These are phyloP conservation scores for Paraplagusia blochii DNA, from an alignment of 2,113 vertebrate species.

Conservation along the genomic window DNA sequence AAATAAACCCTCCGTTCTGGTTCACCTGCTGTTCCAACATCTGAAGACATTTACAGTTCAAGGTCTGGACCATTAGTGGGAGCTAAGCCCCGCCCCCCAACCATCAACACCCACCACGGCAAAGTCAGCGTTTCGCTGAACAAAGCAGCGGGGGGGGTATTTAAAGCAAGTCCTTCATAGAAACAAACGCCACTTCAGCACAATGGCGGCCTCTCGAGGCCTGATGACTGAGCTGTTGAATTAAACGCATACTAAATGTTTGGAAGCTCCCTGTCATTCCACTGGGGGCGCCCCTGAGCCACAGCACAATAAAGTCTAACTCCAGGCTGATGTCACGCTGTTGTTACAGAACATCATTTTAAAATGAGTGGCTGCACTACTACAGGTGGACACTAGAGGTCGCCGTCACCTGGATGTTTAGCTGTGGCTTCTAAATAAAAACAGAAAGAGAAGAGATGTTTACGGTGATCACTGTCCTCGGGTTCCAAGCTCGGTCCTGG, in stretches of 20 bases:
- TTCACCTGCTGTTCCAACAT: conserved; percentile 24
- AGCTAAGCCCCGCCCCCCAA: no score
- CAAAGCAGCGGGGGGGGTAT: conserved; percentile 17
- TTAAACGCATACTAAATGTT: conserved; percentile 43
- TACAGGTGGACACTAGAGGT: no score
- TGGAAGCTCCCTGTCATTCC: conserved; percentile 13
- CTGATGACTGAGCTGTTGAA: conserved; percentile 18
- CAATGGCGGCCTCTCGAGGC: conserved; percentile 26
- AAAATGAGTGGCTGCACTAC: conserved; percentile 4
- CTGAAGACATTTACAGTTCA: conserved; percentile 3
- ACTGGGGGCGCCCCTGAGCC: background rate
- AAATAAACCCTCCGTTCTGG: conserved; percentile 11
- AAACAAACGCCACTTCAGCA: conserved; percentile 28
- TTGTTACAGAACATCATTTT: no score
- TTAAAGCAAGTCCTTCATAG: conserved; percentile 15
- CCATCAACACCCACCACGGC: background rate
- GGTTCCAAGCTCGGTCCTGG: no score
- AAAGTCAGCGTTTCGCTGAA: conserved; percentile 37
- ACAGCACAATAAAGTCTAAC: conserved; percentile 26
- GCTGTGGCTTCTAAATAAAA: no score
- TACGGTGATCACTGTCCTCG: no score
- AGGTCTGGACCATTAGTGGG: conserved; percentile 21
- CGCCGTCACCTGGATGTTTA: no score
- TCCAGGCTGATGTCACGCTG: background rate
- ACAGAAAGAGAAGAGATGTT: no score